A percentile compares a stretch with the other conserved stretches of the same genome.
Conservation (phyloP, 2,888 invertebrate species). For the Anthoptus insignis region DNA sequence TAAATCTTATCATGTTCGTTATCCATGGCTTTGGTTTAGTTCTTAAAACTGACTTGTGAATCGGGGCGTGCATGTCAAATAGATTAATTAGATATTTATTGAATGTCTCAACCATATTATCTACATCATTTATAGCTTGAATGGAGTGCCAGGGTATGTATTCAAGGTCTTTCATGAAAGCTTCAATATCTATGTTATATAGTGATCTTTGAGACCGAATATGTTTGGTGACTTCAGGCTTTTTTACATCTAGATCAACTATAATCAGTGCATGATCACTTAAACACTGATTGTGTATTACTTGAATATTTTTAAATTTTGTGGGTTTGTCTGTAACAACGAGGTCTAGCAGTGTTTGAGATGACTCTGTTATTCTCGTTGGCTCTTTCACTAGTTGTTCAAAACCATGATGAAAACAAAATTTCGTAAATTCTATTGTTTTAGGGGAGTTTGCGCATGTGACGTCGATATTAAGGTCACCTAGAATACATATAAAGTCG, state of each 20-base stretch:
- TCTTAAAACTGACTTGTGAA: conserved; percentile 20
- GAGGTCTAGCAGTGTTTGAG: no score
- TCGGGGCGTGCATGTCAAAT: conserved; percentile 43
- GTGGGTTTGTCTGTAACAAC: not conserved
- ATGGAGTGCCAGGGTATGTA: not conserved
- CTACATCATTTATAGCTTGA: not conserved
- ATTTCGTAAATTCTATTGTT: conserved; percentile 16
- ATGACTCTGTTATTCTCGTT: conserved; percentile 32
- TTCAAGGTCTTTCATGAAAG: not conserved
- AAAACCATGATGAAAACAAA: conserved; percentile 29
- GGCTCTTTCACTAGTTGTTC: conserved; percentile 37
- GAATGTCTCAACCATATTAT: conserved; percentile 31
- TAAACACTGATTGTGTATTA: conserved; percentile 6
- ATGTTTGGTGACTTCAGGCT: conserved; percentile 2
- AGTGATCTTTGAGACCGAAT: not conserved
- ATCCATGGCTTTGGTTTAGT: conserved; percentile 36
- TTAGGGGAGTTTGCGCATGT: not conserved
- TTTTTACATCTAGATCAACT: conserved; percentile 20
- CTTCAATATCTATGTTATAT: not conserved
- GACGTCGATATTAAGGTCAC: conserved; percentile 44
- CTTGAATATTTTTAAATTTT: not conserved
- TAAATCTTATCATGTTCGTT: conserved; percentile 39
- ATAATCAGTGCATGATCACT: conserved; percentile 36
- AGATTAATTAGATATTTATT: conserved; percentile 27
- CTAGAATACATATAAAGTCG: conserved; percentile 32